These are phyloP conservation scores for Solenopsis invicta DNA, from an alignment of 1,140 invertebrate genomes.

Conservation along the genomic window DNA sequence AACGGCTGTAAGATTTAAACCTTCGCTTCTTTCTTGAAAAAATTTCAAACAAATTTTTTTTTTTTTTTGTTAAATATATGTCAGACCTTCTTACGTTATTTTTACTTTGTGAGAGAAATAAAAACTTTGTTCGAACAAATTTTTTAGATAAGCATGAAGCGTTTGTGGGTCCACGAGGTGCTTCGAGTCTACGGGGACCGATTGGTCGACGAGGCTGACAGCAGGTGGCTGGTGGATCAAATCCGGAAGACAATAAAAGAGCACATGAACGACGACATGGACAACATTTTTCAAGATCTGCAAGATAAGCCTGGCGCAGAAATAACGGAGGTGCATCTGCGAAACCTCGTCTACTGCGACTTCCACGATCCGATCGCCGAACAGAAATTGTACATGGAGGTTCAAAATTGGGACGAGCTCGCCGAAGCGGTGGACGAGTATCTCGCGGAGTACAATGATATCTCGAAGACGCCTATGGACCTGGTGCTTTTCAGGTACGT, in stretches of 20 bases:
- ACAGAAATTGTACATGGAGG: conserved; percentile 95
- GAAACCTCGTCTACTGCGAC: conserved; percentile 97
- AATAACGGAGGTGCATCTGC: conserved; percentile 93
- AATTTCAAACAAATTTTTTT: neutral
- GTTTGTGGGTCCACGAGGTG: conserved; percentile 98
- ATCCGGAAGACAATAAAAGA: conserved; percentile 88
- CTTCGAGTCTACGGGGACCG: conserved; percentile 97
- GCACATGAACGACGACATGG: conserved; percentile 86
- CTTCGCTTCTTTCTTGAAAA: neutral
- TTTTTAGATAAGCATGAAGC: conserved; percentile 91
- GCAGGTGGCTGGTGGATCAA: conserved; percentile 92
- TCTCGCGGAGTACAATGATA: conserved; percentile 97
- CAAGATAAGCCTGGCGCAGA: conserved; percentile 79
- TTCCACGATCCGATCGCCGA: conserved; percentile 97
- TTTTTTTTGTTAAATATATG: neutral
- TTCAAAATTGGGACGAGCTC: conserved; percentile 93
- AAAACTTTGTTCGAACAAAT: neutral
- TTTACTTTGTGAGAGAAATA: neutral
- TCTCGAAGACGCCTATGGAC: conserved; percentile 99
- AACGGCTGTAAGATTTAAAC: no score
- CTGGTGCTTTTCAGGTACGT: conserved; percentile 95
- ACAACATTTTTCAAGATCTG: conserved; percentile 85
- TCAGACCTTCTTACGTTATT: neutral
- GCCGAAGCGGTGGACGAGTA: conserved; percentile 94
- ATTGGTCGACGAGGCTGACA: conserved; percentile 94